phyloP scores from a whole-genome alignment of 2,888 invertebrate genomes.

The Drosophila stalkeri region DNA sequence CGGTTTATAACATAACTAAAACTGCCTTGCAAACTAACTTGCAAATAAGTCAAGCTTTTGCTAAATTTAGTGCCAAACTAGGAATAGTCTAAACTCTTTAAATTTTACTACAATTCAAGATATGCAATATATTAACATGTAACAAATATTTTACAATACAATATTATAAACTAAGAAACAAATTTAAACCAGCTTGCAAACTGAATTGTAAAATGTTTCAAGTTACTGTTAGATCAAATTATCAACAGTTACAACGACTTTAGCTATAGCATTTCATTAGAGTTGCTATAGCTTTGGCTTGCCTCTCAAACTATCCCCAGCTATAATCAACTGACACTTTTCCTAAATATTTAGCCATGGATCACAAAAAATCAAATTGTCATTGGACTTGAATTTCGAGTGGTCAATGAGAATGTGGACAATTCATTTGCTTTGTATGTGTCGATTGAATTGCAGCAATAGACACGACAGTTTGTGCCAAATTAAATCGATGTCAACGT shows the following conservation, averaged over 20 bases:
- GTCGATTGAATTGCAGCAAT: constrained; percentile 38
- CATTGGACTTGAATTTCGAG: constrained; percentile 12
- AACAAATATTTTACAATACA: too few relatives aligned
- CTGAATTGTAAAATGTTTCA: neutral
- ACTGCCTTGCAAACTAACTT: neutral
- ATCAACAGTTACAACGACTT: neutral
- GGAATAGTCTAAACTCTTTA: neutral
- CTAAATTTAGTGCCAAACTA: neutral
- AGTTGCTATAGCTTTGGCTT: neutral
- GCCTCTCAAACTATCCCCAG: neutral
- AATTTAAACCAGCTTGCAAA: neutral
- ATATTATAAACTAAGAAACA: too few relatives aligned
- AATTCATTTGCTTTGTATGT: constrained; percentile 31
- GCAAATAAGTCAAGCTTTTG: neutral
- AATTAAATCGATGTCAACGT: constrained; percentile 60
- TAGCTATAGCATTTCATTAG: neutral
- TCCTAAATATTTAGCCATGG: neutral
- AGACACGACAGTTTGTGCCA: constrained; percentile 44
- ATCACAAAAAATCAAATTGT: constrained; percentile 21
- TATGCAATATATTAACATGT: too few relatives aligned
- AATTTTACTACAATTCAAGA: neutral
- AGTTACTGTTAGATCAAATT: neutral
- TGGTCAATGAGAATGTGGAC: constrained; percentile 31
- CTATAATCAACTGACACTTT: neutral
- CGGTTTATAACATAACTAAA: too few relatives aligned